Percentiles rank a stretch among this genome's conserved stretches.
These are phyloP conservation scores for Phasia obesa DNA, from an alignment of 2,888 invertebrate genomes.

Conservation along the genomic window DNA sequence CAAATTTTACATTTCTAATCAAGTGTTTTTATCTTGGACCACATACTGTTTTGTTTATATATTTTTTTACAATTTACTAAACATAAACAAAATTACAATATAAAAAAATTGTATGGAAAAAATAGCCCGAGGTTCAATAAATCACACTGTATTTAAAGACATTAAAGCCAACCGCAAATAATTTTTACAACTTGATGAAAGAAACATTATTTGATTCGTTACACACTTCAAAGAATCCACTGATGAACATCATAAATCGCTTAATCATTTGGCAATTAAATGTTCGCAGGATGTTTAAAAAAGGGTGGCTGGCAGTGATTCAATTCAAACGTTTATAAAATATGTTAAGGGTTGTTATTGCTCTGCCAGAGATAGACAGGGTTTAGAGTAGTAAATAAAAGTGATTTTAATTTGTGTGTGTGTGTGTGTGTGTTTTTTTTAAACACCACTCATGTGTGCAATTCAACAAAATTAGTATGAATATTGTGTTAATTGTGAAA, in stretches of 20 bases:
- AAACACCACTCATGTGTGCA: constrained; percentile 81
- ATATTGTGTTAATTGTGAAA: constrained; percentile 81
- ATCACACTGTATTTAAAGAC: constrained; percentile 59
- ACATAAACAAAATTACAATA: constrained; percentile 12
- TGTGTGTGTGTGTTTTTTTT: constrained; percentile 67
- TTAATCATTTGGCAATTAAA: constrained; percentile 83
- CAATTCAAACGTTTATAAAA: constrained; percentile 10
- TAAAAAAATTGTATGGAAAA: neutral
- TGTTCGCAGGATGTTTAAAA: constrained; percentile 29
- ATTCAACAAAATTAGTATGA: constrained; percentile 76
- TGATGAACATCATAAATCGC: constrained; percentile 82
- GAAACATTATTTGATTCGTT: constrained; percentile 74
- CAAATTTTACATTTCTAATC: neutral
- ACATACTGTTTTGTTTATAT: constrained; percentile 60
- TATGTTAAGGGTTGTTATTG: constrained; percentile 43
- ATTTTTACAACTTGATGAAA: constrained; percentile 68
- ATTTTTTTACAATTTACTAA: constrained; percentile 2
- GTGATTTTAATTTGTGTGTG: constrained; percentile 34
- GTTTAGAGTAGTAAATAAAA: neutral
- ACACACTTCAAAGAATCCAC: constrained; percentile 74
- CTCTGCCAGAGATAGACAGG: neutral
- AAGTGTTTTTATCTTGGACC: constrained; percentile 36
- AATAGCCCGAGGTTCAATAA: constrained; percentile 53
- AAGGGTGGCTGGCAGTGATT: constrained; percentile 33
- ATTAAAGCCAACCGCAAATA: constrained; percentile 69